Percentiles rank a stretch among this genome's conserved stretches.
Evolutionary conservation across 2,888 invertebrate species (phyloP).

Genomic region (Drosophila bunnanda): DNA sequence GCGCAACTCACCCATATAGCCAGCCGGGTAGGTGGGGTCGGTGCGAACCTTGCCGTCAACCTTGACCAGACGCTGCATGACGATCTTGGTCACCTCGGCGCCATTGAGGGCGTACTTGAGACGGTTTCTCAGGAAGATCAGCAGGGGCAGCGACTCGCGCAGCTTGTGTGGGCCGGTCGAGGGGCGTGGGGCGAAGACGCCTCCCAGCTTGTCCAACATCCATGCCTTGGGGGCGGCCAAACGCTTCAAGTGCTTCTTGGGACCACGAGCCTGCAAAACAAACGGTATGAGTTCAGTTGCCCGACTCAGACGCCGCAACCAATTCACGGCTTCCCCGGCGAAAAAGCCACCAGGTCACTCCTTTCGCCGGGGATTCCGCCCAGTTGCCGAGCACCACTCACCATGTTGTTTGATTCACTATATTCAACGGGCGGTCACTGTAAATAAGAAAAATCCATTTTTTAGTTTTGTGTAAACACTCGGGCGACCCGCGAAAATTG

Average conservation of each 20-base stretch:
- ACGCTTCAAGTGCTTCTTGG: slow-evolving; percentile 99
- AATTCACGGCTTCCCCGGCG: slow-evolving; percentile 2
- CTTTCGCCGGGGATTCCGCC: slow-evolving; percentile 73
- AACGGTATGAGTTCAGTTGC: neutral
- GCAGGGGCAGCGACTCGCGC: slow-evolving; percentile 97
- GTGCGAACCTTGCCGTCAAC: slow-evolving; percentile 99
- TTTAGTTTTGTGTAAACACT: slow-evolving; percentile 19
- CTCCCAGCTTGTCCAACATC: slow-evolving; percentile 99
- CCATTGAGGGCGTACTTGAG: slow-evolving; percentile 99
- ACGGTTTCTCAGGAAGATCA: slow-evolving; percentile 98
- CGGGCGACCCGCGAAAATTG: neutral
- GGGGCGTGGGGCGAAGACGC: slow-evolving; percentile 98
- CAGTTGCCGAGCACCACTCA: slow-evolving; percentile 68
- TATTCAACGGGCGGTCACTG: slow-evolving; percentile 49
- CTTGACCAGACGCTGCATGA: slow-evolving; percentile 98
- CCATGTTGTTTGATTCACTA: slow-evolving; percentile 84
- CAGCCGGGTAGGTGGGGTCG: slow-evolving; percentile 98
- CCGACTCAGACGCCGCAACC: neutral
- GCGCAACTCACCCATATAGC: slow-evolving; percentile 96
- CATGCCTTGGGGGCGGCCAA: slow-evolving; percentile 99
- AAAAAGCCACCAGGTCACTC: slow-evolving; percentile 26
- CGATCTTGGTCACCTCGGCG: slow-evolving; percentile 98
- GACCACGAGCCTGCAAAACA: slow-evolving; percentile 95
- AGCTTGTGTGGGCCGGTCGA: slow-evolving; percentile 99
- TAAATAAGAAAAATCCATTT: slow-evolving; percentile 80